These are phyloP conservation scores for Chlorodrepanis virens DNA, from an alignment of 2,113 vertebrate species.

Conservation along the genomic window DNA sequence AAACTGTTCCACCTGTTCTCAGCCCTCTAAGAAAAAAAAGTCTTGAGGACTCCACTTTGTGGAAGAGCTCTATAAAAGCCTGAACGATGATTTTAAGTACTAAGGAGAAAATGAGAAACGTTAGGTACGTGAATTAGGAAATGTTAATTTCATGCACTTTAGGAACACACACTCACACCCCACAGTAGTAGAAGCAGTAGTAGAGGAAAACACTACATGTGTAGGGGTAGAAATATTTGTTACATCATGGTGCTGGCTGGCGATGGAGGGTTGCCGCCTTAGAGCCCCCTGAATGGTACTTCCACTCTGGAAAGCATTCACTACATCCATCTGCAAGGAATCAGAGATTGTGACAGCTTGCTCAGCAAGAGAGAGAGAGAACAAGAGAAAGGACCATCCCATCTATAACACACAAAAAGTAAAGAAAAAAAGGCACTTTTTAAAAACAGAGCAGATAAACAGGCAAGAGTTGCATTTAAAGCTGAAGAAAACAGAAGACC, in stretches of 20 bases:
- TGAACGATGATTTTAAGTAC: constrained; percentile 86
- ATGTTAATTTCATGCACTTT: constrained; percentile 99
- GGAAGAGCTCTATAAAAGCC: constrained; percentile 89
- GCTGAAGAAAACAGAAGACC: constrained; percentile 67
- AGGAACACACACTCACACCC: constrained; percentile 99
- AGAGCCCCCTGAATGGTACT: constrained; percentile 99
- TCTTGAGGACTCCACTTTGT: constrained; percentile 83
- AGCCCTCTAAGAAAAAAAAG: constrained; percentile 78
- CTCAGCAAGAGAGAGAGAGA: constrained; percentile 88
- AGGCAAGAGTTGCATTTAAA: constrained; percentile 72
- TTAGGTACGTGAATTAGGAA: constrained; percentile 89
- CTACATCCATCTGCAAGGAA: constrained; percentile 99
- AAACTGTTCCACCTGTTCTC: constrained; percentile 72
- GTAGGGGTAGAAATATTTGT: constrained; percentile 99
- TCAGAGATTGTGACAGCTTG: constrained; percentile 98
- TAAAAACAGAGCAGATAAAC: constrained; percentile 69
- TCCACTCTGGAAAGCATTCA: constrained; percentile 99
- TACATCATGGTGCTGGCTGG: constrained; percentile 99
- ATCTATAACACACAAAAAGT: constrained; percentile 79
- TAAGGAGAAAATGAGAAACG: constrained; percentile 89
- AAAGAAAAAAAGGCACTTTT: constrained; percentile 83
- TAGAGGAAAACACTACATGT: constrained; percentile 99
- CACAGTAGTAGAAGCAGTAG: constrained; percentile 99
- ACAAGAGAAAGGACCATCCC: constrained; percentile 85
- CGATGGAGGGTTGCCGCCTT: constrained; percentile 99